phyloP scores from a whole-genome alignment of 1,140 invertebrate genomes.

The Drosophila mayri region DNA sequence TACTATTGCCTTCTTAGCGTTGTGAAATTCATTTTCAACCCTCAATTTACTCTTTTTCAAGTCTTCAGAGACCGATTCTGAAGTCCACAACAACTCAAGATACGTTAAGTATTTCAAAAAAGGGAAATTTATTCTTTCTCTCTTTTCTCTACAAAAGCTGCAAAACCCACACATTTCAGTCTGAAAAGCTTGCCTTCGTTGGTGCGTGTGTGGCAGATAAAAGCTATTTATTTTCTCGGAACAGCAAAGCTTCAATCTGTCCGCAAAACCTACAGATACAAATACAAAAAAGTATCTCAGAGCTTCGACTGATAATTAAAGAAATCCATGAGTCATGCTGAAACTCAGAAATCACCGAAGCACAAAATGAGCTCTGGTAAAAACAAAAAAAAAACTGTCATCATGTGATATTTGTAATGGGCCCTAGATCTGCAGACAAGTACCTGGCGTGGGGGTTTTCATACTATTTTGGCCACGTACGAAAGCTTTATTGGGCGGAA shows the following conservation, averaged over 20 bases:
- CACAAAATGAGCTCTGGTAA: slow-evolving; percentile 30
- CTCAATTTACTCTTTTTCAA: background rate
- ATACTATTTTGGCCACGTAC: slow-evolving; percentile 32
- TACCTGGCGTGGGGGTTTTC: slow-evolving; percentile 10
- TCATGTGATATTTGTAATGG: slow-evolving; percentile 72
- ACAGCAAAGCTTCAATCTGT: slow-evolving; percentile 44
- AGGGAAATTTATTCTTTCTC: slow-evolving; percentile 24
- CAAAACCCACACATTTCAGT: slow-evolving; percentile 8
- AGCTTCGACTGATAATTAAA: slow-evolving; percentile 48
- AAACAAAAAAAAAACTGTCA: slow-evolving; percentile 19
- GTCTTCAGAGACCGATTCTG: background rate
- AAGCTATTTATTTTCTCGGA: slow-evolving; percentile 52
- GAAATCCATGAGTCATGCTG: slow-evolving; percentile 76
- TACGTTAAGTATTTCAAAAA: slow-evolving; percentile 22
- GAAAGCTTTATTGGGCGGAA: slow-evolving; percentile 43
- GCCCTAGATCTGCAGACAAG: slow-evolving; percentile 6
- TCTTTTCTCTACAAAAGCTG: slow-evolving; percentile 31
- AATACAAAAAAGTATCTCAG: background rate
- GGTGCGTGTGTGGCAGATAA: slow-evolving; percentile 51
- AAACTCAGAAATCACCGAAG: slow-evolving; percentile 57
- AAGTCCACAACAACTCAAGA: slow-evolving; percentile 24
- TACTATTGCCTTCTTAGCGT: background rate
- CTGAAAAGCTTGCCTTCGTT: slow-evolving; percentile 23
- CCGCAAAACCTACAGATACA: slow-evolving; percentile 11
- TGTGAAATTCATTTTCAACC: slow-evolving; percentile 8